These are phyloP conservation scores for Protomyctophum bolini DNA, from an alignment of 2,113 vertebrate genomes.

Conservation along the genomic window DNA sequence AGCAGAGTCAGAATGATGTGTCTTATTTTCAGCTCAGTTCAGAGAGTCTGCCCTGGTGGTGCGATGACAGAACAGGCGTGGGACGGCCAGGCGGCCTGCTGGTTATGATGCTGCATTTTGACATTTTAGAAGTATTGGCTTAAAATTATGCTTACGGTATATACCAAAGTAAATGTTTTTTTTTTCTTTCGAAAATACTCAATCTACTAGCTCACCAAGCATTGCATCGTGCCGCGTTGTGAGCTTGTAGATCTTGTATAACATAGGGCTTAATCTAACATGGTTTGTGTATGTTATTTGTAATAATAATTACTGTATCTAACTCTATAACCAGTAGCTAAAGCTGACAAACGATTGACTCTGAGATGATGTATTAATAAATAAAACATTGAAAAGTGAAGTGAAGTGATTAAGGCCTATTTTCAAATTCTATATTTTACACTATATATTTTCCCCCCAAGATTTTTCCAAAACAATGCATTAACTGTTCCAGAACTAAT, in stretches of 20 bases:
- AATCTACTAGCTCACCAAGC: conserved; percentile 22
- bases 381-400: too few relatives aligned
- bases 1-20: conserved; percentile 35
- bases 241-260: too few relatives aligned
- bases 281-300: too few relatives aligned
- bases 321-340: too few relatives aligned
- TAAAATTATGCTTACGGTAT: too few relatives aligned
- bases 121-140: conserved; percentile 32
- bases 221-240: neutral
- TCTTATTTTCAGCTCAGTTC: conserved; percentile 48
- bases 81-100: conserved; percentile 19
- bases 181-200: conserved; percentile 15
- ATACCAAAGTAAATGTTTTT: conserved; percentile 30
- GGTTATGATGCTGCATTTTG: conserved; percentile 27
- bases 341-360: too few relatives aligned
- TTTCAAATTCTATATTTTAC: too few relatives aligned
- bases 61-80: conserved; percentile 38
- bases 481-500: neutral
- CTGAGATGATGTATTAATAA: too few relatives aligned
- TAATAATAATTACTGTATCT: too few relatives aligned
- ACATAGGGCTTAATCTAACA: too few relatives aligned
- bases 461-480: conserved; percentile 27
- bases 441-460: neutral
- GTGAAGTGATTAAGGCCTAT: too few relatives aligned
- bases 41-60: conserved; percentile 41